These are phyloP conservation scores for Blomia tropicalis DNA, from an alignment of 2,888 invertebrate genomes.

Conservation along the genomic window DNA sequence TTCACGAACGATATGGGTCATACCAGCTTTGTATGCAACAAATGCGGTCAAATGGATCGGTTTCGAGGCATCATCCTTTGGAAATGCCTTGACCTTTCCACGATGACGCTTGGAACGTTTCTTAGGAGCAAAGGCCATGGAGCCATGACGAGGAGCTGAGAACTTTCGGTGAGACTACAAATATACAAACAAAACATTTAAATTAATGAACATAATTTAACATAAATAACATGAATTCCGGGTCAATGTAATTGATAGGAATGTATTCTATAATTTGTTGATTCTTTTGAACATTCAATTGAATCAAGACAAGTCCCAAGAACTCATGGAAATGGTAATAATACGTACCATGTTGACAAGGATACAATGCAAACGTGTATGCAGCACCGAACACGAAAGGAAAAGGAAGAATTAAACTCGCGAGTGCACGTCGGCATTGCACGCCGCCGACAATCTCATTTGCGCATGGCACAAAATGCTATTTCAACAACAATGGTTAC, in stretches of 20 bases:
- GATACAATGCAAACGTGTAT: not conserved
- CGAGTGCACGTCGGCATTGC: not conserved
- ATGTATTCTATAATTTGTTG: not conserved
- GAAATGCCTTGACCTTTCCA: constrained; percentile 99
- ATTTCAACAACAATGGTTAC: too few species aligned
- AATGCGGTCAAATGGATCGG: constrained; percentile 96
- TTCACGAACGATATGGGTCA: constrained; percentile 98
- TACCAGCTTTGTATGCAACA: constrained; percentile 96
- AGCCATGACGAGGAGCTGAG: constrained; percentile 98
- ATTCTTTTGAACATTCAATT: not conserved
- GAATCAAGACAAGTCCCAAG: not conserved
- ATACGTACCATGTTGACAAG: not conserved
- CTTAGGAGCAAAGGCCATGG: constrained; percentile 99
- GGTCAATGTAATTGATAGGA: not conserved
- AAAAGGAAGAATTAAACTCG: not conserved
- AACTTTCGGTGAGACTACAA: constrained; percentile 97
- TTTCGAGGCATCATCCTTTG: constrained; percentile 87
- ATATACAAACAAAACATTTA: constrained; percentile 14
- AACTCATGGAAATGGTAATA: not conserved
- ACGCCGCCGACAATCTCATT: too few species aligned
- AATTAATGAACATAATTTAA: not conserved
- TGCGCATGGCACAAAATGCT: too few species aligned
- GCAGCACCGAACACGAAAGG: not conserved
- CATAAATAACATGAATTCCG: too few species aligned
- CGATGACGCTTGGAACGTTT: constrained; percentile 89